Conservation (phyloP, 2,113 vertebrate genomes). For the Pholis gunnellus region DNA sequence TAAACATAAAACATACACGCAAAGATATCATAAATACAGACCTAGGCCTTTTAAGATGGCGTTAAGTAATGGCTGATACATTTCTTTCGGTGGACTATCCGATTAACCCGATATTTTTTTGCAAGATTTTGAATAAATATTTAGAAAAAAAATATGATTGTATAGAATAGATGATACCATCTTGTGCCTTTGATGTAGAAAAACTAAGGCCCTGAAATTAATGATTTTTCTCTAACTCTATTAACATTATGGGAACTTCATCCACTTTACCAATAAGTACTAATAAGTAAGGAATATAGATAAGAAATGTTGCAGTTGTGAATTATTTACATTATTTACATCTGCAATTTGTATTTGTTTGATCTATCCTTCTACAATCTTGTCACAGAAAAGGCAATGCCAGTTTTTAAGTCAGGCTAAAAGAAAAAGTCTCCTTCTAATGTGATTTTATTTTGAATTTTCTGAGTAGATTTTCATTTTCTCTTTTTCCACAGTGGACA, state of each 20-base stretch:
- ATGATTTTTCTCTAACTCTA: no score
- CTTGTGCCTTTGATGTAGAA: background rate
- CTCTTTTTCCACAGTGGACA: constrained; percentile 78
- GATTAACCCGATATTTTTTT: background rate
- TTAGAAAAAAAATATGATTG: background rate
- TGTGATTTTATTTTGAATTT: background rate
- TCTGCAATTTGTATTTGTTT: background rate
- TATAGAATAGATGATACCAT: no score
- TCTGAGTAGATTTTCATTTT: background rate
- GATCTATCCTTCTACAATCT: background rate
- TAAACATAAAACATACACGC: background rate
- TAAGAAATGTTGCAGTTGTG: background rate
- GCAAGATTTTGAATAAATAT: background rate
- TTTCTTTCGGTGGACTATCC: background rate
- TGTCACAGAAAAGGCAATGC: background rate
- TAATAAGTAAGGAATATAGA: background rate
- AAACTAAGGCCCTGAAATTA: background rate
- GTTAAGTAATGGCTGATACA: background rate
- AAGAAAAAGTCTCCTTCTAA: background rate
- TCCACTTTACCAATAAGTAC: background rate
- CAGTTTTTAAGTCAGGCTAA: background rate
- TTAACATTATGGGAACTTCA: background rate
- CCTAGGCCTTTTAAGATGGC: background rate
- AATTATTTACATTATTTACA: background rate
- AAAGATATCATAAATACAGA: background rate